These are phyloP conservation scores for Galaxias olidus DNA, from an alignment of 2,797 vertebrate species.

Conservation along the genomic window DNA sequence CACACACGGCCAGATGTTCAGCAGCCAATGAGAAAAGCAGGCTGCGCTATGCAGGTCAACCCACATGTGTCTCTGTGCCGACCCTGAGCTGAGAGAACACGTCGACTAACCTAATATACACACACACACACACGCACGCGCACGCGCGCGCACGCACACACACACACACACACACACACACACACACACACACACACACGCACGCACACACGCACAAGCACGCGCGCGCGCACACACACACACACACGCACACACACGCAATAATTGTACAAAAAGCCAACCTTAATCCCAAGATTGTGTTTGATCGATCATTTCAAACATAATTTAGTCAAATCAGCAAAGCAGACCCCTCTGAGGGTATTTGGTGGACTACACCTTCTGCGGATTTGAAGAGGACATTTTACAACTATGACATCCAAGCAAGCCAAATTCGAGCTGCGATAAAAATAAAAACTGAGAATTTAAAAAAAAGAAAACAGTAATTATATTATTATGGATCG, in stretches of 20 bases:
- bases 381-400: no score
- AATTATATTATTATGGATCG: no score
- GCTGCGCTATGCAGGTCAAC: conserved; percentile 64
- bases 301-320: no score
- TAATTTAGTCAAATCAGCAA: no score
- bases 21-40: conserved; percentile 63
- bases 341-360: no score
- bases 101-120: conserved; percentile 29
- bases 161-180: conserved; percentile 9
- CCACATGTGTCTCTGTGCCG: conserved; percentile 39
- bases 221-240: background rate
- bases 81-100: conserved; percentile 9
- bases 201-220: no score
- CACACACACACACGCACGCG: conserved; percentile 19
- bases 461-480: no score
- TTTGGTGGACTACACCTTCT: no score
- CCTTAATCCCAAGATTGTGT: no score
- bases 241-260: conserved; percentile 11
- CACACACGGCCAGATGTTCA: conserved; percentile 70
- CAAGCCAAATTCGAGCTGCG: no score
- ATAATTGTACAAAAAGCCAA: background rate
- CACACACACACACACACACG: conserved; percentile 5
- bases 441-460: no score
- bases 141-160: conserved; percentile 12
- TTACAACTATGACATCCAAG: no score